Percentiles rank a stretch among this genome's conserved stretches.
phyloP scores from a whole-genome alignment of 2,888 invertebrate species.

The Ochropacha duplaris region DNA sequence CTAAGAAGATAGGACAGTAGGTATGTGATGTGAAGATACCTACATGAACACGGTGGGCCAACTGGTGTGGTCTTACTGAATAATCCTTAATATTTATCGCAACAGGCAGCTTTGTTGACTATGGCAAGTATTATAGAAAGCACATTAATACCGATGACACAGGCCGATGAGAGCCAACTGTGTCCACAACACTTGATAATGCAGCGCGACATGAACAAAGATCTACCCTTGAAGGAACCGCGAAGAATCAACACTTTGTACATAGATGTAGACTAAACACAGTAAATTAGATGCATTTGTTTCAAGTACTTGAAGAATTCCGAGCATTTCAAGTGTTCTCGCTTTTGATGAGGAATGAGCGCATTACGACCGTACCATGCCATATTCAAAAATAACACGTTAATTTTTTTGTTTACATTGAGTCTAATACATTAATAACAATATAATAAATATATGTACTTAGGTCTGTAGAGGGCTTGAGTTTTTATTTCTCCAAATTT shows the following conservation, averaged over 20 bases:
- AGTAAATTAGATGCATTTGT: slow-evolving; percentile 54
- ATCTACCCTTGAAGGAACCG: slow-evolving; percentile 71
- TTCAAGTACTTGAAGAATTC: slow-evolving; percentile 37
- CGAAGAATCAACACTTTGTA: slow-evolving; percentile 32
- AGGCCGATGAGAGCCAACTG: slow-evolving; percentile 78
- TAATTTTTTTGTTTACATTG: too few species aligned
- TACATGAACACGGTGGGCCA: slow-evolving; percentile 35
- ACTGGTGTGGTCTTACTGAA: slow-evolving; percentile 72
- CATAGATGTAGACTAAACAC: slow-evolving; percentile 31
- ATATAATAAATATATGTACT: too few species aligned
- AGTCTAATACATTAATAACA: too few species aligned
- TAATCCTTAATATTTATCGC: slow-evolving; percentile 64
- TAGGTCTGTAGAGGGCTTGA: too few species aligned
- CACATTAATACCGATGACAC: slow-evolving; percentile 80
- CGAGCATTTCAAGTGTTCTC: slow-evolving; percentile 32
- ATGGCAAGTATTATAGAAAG: slow-evolving; percentile 71
- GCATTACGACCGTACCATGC: background rate
- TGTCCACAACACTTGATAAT: slow-evolving; percentile 73
- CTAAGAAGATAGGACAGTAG: background rate
- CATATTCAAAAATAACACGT: too few species aligned
- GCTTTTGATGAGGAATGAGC: background rate
- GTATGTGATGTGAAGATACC: slow-evolving; percentile 6
- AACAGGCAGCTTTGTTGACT: slow-evolving; percentile 72
- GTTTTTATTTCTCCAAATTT: too few species aligned
- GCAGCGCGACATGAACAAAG: slow-evolving; percentile 65